phyloP scores from a whole-genome alignment of 2,888 invertebrate genomes.

The Cheilosia vulpina region DNA sequence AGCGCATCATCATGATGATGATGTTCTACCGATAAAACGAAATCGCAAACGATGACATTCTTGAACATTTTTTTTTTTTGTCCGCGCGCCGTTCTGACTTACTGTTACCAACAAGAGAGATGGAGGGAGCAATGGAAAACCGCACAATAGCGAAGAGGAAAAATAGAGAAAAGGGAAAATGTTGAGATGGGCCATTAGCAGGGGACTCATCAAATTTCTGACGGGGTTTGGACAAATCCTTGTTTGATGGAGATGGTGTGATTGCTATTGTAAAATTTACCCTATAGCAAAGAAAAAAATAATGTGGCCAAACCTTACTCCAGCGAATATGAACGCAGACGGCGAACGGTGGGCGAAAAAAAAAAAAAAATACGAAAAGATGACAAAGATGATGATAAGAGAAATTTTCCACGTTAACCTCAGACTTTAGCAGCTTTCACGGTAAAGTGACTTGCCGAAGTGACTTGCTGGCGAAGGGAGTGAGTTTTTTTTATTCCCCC shows the following conservation, averaged over 20 bases:
- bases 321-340: conserved; percentile 4
- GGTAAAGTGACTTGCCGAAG: conserved; percentile 71
- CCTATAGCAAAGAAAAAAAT: not conserved
- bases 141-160: not conserved
- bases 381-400: conserved; percentile 74
- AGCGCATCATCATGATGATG: conserved; percentile 68
- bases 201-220: conserved; percentile 74
- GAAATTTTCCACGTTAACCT: conserved; percentile 71
- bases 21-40: conserved; percentile 56
- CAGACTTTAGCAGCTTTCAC: conserved; percentile 71
- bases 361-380: conserved; percentile 31
- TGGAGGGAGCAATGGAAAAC: conserved; percentile 7
- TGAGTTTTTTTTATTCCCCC: conserved; percentile 9
- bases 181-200: conserved; percentile 72
- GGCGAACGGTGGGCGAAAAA: conserved; percentile 8
- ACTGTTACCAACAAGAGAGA: not conserved
- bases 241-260: conserved; percentile 70
- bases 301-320: conserved; percentile 15
- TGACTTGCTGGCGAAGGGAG: conserved; percentile 55
- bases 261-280: conserved; percentile 64
- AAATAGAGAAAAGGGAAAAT: conserved; percentile 19
- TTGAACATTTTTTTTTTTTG: conserved; percentile 39
- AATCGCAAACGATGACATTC: conserved; percentile 68
- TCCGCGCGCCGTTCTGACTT: conserved; percentile 1
- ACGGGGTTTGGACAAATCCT: conserved; percentile 74